Percentiles rank a stretch among this genome's conserved stretches.
Conservation (phyloP, 2,797 vertebrate species). For the Thunnus albacares region DNA sequence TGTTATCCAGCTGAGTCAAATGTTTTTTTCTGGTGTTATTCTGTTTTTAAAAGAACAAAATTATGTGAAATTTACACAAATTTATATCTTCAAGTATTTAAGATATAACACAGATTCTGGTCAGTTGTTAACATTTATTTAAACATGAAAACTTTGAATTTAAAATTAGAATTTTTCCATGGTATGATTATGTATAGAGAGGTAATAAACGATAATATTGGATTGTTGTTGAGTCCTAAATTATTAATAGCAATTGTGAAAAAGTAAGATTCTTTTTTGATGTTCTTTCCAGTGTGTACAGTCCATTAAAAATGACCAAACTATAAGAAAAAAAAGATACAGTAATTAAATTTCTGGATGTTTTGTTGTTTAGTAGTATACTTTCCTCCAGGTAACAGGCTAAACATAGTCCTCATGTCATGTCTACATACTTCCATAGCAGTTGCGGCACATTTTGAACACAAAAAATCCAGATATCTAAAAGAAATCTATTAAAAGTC, state of each 20-base stretch:
- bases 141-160: not conserved
- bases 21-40: not conserved
- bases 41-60: not conserved
- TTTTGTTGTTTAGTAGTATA: not conserved
- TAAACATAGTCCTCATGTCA: not conserved
- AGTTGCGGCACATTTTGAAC: constrained; percentile 5
- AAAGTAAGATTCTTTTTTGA: not conserved
- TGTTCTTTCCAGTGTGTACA: not conserved
- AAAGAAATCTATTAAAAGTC: constrained; percentile 48
- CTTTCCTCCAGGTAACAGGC: constrained; percentile 1
- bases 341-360: not conserved
- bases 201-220: no score
- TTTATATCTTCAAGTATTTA: not conserved
- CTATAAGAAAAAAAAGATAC: not conserved
- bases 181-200: no score
- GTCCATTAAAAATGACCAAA: not conserved
- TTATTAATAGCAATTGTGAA: no score
- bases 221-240: no score
- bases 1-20: not conserved
- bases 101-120: no score
- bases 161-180: no score
- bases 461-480: constrained; percentile 24
- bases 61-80: not conserved
- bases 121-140: not conserved
- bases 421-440: constrained; percentile 3